phyloP scores from a whole-genome alignment of 2,113 vertebrate species.

The Sphyrna mokarran region DNA sequence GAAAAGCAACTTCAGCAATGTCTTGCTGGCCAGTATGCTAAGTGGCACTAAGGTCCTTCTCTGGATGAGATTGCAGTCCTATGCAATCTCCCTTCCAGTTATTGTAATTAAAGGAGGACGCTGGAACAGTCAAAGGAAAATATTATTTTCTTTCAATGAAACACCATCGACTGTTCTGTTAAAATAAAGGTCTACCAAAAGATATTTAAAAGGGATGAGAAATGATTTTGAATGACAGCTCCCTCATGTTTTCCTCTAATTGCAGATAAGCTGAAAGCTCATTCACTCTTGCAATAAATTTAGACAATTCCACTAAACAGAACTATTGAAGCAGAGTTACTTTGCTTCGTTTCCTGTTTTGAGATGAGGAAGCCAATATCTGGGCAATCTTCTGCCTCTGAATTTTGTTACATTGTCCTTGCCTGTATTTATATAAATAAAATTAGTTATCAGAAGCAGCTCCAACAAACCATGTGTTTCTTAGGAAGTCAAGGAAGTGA shows the following conservation, averaged over 20 bases:
- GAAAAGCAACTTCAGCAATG: background rate
- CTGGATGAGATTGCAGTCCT: background rate
- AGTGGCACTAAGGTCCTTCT: background rate
- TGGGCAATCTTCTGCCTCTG: background rate
- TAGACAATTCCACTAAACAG: background rate
- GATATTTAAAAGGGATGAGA: background rate
- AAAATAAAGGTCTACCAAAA: background rate
- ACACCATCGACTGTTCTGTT: background rate
- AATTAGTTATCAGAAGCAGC: background rate
- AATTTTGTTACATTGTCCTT: background rate
- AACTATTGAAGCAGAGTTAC: constrained; percentile 1
- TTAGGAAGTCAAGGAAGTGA: constrained; percentile 5
- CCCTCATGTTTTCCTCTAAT: too few relatives aligned
- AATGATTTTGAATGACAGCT: background rate
- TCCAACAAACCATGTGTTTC: background rate
- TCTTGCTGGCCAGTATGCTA: background rate
- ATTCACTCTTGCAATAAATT: background rate
- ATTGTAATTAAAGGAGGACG: background rate
- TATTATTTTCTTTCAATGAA: background rate
- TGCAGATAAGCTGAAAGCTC: constrained; percentile 12
- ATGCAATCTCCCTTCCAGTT: constrained; percentile 5
- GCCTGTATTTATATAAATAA: background rate
- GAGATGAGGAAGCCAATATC: background rate
- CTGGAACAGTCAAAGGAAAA: background rate
- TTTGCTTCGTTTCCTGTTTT: constrained; percentile 29